Percentiles rank a stretch among this genome's conserved stretches.
phyloP scores from a whole-genome alignment of 2,888 invertebrate genomes.

The Epirrhoe tristata region DNA sequence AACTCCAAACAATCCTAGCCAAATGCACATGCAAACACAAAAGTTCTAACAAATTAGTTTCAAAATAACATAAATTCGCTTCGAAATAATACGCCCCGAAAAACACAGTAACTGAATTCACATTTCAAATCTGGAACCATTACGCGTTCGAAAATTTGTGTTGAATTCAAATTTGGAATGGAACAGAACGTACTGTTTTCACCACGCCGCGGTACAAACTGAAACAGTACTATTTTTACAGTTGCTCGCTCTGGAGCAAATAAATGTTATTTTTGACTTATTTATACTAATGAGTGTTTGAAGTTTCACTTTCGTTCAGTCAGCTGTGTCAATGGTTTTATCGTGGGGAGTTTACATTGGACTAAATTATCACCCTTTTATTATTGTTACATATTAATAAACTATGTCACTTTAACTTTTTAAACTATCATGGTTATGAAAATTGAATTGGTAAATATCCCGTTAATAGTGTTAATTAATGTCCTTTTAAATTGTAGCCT shows the following conservation, averaged over 20 bases:
- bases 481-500: too few relatives aligned
- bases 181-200: conserved; percentile 53
- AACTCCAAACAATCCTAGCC: not conserved
- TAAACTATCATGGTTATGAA: too few relatives aligned
- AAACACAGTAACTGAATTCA: conserved; percentile 39
- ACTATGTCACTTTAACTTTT: too few relatives aligned
- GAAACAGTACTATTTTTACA: conserved; percentile 67
- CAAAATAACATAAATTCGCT: conserved; percentile 19
- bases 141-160: conserved; percentile 41
- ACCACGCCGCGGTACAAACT: conserved; percentile 60
- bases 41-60: conserved; percentile 11
- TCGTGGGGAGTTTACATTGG: not conserved
- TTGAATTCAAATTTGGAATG: conserved; percentile 45
- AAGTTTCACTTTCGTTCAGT: conserved; percentile 10
- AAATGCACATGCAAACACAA: conserved; percentile 7
- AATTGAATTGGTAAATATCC: too few relatives aligned
- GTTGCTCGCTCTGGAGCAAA: conserved; percentile 28
- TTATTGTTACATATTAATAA: too few relatives aligned
- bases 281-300: conserved; percentile 36
- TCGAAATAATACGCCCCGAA: conserved; percentile 31
- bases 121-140: conserved; percentile 42
- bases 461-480: too few relatives aligned
- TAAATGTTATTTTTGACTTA: conserved; percentile 44
- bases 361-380: not conserved
- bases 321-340: not conserved